These are phyloP conservation scores for Linurgus olivaceus DNA, from an alignment of 2,797 vertebrate genomes.

Conservation along the genomic window DNA sequence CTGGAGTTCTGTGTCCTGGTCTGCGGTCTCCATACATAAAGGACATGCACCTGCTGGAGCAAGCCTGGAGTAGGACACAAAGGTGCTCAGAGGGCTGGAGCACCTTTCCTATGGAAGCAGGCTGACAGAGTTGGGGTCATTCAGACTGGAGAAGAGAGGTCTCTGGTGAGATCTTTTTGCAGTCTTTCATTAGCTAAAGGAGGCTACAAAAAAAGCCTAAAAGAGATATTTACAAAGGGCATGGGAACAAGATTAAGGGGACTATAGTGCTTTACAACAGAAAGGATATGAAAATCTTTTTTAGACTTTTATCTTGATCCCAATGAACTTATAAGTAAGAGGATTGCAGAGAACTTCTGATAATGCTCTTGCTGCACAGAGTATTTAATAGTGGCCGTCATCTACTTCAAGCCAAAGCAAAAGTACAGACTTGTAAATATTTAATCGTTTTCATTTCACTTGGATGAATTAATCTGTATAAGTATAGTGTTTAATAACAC, in stretches of 20 bases:
- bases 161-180: neutral
- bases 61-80: neutral
- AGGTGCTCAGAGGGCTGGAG: neutral
- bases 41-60: neutral
- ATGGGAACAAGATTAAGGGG: neutral
- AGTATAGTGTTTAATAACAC: neutral
- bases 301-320: neutral
- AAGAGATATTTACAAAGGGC: neutral
- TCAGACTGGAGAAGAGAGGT: no score
- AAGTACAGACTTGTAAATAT: neutral
- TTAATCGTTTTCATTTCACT: neutral
- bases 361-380: neutral
- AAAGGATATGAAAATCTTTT: neutral
- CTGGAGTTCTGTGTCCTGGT: rapidly evolving
- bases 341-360: neutral
- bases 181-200: neutral
- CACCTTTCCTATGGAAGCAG: neutral
- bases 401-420: neutral
- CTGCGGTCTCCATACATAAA: neutral
- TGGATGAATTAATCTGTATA: neutral
- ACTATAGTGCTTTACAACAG: neutral
- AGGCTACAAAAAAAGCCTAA: neutral
- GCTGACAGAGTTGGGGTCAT: neutral
- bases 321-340: neutral
- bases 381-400: neutral